Conservation (phyloP, 1,140 invertebrate genomes). For the Drosophila bocqueti region DNA sequence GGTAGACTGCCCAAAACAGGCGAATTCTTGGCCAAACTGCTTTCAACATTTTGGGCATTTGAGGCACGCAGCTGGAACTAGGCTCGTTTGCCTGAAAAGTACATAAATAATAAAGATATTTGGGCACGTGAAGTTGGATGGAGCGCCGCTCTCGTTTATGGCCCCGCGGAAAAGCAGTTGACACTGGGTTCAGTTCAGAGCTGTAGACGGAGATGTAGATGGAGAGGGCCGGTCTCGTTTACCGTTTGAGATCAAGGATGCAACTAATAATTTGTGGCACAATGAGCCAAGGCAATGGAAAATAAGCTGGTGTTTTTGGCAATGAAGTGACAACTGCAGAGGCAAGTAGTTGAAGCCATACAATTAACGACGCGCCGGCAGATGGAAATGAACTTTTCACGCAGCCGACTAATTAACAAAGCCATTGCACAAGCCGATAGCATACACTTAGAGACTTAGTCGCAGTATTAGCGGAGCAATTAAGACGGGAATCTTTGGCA, state of each 20-base stretch:
- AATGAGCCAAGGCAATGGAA: conserved; percentile 48
- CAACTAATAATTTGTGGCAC: conserved; percentile 48
- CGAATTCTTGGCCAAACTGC: conserved; percentile 56
- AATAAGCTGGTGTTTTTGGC: conserved; percentile 33
- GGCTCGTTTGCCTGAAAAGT: conserved; percentile 32
- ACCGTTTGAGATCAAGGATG: conserved; percentile 77
- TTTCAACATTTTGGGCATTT: conserved; percentile 40
- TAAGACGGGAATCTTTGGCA: conserved; percentile 24
- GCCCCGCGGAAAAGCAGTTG: conserved; percentile 60
- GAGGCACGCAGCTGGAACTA: conserved; percentile 4
- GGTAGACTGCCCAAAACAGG: conserved; percentile 16
- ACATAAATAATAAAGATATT: conserved; percentile 12
- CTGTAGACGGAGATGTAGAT: conserved; percentile 12
- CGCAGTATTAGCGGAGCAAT: conserved; percentile 40
- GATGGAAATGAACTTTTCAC: conserved; percentile 57
- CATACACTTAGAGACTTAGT: conserved; percentile 27
- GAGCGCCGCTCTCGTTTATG: conserved; percentile 29
- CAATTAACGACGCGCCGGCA: conserved; percentile 35
- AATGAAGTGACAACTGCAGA: conserved; percentile 50
- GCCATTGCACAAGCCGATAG: conserved; percentile 36
- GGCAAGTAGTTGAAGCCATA: conserved; percentile 26
- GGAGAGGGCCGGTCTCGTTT: conserved; percentile 20
- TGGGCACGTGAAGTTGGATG: conserved; percentile 57
- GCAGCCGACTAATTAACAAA: conserved; percentile 43
- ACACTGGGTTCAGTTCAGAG: conserved; percentile 39